Evolutionary conservation across 2,113 vertebrate genomes (phyloP).

Genomic region (Mus pahari): DNA sequence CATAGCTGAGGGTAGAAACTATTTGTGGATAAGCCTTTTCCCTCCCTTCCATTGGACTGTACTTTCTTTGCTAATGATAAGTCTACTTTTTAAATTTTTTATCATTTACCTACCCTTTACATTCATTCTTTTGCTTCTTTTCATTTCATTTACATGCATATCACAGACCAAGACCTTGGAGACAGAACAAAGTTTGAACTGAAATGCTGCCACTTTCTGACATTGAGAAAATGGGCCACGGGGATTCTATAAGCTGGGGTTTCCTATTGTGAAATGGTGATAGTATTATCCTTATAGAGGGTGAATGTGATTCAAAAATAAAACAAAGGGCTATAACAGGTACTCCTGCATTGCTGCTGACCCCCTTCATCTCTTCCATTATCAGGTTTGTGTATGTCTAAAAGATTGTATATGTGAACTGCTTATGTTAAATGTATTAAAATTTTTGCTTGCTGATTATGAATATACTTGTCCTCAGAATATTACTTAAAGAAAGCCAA

Average conservation of each 20-base stretch:
- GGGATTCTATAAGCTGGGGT: neutral
- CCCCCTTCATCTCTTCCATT: neutral
- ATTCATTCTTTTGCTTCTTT: neutral
- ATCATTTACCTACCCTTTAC: neutral
- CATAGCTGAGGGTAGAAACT: neutral
- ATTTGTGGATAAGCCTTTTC: neutral
- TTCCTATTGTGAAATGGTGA: conserved; percentile 9
- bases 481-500: conserved; percentile 45
- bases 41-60: neutral
- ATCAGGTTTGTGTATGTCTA: neutral
- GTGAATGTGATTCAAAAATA: conserved; percentile 41
- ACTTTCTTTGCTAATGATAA: neutral
- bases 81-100: neutral
- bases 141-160: neutral
- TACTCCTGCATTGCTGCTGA: conserved; percentile 2
- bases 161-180: neutral
- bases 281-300: neutral
- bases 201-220: neutral
- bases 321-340: neutral
- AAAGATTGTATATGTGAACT: neutral
- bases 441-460: conserved; percentile 33
- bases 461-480: conserved; percentile 43
- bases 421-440: conserved; percentile 15
- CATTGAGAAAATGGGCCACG: neutral
- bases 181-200: conserved; percentile 28